Base-by-base conservation (phyloP, 2,888 invertebrate species). In the Abrostola triplasia region DNA sequence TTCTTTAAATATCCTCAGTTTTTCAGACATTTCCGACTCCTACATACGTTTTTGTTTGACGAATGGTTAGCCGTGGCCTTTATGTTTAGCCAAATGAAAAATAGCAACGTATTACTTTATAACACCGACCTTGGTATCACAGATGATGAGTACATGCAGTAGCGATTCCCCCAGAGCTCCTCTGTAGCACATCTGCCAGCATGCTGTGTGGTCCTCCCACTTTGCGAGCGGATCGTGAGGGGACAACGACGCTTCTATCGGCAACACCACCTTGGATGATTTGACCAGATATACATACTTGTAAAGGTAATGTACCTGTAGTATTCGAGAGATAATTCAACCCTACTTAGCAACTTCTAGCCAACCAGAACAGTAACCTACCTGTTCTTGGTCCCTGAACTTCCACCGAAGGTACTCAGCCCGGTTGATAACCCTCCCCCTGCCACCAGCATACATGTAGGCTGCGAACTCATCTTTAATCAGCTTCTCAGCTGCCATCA, bases 161-260 rank as follows among this genome's bases (percentile, higher is more conserved):
- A 99, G 94, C 5, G 98, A 98, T 93, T 99, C 99, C 0, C 99
- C 99, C 0, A 99, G 95, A 0, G 98, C 98, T 0, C 99, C 99
- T 10, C 99, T 95, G 87, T 98, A 98, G 84, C 98, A 98, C 97
- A 99, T 98, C 90, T 99, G 98, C 99, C 99, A 99, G 88, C 99
- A 99, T 0, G 99, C 99, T 74, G 97, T 97, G 90, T 98, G 98
- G 86, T 98, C 98, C 70, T 95, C 95, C 98, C 98, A 98, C 84
- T 97, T 97, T 0, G 97, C 97, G 36, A 98, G 93, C 0, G 98
- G 98, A 88, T 98, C 98, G 85, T 98, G 97, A 0, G 96, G 96
- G 36, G 98, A 97, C 0, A 98, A 92, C 0, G 97, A 97, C 0
- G 98, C 97, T 88, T 98, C 98, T 66, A 98, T 98, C 6, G 98